Percentiles rank a stretch among this genome's conserved stretches.
phyloP scores from a whole-genome alignment of 1,140 invertebrate species.

The Bombus polaris region DNA sequence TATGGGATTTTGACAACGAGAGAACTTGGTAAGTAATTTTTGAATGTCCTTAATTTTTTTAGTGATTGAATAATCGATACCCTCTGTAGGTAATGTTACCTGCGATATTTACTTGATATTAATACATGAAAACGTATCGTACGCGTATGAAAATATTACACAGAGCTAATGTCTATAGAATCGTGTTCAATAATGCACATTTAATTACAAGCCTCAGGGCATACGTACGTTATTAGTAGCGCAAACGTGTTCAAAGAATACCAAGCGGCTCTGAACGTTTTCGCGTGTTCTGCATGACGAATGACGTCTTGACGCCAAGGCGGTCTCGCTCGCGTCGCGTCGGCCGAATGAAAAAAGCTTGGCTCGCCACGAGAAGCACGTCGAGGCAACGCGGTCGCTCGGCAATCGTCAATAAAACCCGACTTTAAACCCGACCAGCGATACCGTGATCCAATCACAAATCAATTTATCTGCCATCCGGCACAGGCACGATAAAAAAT shows the following conservation, averaged over 20 bases:
- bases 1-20: not conserved
- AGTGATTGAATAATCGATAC: rapidly evolving
- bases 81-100: not conserved
- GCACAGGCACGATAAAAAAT: slow-evolving; percentile 59
- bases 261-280: not conserved
- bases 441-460: slow-evolving; percentile 65
- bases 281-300: slow-evolving; percentile 55
- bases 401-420: slow-evolving; percentile 60
- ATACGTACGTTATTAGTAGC: not conserved
- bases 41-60: no score
- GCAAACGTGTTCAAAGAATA: not conserved
- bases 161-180: not conserved
- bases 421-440: slow-evolving; percentile 47
- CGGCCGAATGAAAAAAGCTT: slow-evolving; percentile 47
- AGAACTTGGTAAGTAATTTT: not conserved
- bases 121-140: not conserved
- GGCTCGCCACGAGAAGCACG: slow-evolving; percentile 43
- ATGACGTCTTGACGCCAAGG: slow-evolving; percentile 51
- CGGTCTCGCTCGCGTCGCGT: slow-evolving; percentile 52
- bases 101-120: not conserved
- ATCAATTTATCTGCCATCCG: slow-evolving; percentile 71
- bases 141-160: not conserved
- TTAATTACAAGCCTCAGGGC: not conserved
- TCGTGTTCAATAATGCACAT: not conserved
- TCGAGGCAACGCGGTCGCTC: slow-evolving; percentile 27